Percentiles rank a stretch among this genome's conserved stretches.
phyloP scores from a whole-genome alignment of 2,797 vertebrate genomes.

The Psittacula echo region DNA sequence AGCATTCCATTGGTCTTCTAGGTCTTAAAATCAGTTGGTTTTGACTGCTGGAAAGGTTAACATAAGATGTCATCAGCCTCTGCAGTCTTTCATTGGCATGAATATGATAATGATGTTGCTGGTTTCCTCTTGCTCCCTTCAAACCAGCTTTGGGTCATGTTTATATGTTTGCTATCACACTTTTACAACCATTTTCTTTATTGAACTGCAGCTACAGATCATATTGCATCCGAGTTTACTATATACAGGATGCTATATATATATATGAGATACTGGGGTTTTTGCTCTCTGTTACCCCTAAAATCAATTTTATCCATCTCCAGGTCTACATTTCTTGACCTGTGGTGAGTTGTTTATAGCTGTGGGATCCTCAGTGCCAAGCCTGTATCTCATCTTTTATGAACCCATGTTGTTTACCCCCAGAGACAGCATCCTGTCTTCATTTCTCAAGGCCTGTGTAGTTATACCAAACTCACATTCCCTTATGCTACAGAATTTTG shows the following conservation, averaged over 20 bases:
- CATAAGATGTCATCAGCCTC: not conserved
- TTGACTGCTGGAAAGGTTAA: not conserved
- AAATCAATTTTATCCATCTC: not conserved
- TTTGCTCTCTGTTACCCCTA: not conserved
- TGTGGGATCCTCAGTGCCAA: not conserved
- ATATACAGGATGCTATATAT: not conserved
- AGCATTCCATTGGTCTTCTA: not conserved
- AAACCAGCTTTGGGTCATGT: not conserved
- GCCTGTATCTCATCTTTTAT: not conserved
- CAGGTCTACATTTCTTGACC: not conserved
- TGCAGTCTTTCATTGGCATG: not conserved
- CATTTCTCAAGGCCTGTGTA: not conserved
- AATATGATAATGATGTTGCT: not conserved
- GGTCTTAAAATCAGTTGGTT: not conserved
- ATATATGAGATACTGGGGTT: accelerated
- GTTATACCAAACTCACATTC: not conserved
- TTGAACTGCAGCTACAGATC: not conserved
- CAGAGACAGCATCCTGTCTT: not conserved
- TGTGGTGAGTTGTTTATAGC: not conserved
- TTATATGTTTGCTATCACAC: not conserved
- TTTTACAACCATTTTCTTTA: not conserved
- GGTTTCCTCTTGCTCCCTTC: not conserved
- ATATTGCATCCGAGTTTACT: not conserved
- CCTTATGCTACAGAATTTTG: not conserved
- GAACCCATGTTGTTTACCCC: not conserved